phyloP scores from a whole-genome alignment of 2,113 vertebrate genomes.

The Mystacornis crossleyi region DNA sequence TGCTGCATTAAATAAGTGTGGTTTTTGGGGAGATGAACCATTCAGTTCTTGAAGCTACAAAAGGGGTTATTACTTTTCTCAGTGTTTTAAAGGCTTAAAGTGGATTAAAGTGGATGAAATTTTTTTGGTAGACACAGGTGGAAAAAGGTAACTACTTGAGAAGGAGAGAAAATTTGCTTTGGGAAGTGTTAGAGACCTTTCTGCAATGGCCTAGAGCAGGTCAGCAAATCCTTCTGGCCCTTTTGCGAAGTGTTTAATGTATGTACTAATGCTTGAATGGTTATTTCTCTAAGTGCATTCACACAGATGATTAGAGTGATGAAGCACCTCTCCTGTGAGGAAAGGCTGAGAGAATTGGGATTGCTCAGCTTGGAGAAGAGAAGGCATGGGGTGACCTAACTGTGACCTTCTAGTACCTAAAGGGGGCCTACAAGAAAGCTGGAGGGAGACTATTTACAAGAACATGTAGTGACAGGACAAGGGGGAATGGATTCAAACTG shows the following conservation, averaged over 20 bases:
- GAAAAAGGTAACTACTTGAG: background rate
- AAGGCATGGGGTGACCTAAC: background rate
- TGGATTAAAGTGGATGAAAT: background rate
- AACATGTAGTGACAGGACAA: background rate
- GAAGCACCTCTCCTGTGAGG: background rate
- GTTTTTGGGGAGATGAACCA: accelerated
- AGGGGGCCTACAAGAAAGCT: background rate
- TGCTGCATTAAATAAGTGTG: background rate
- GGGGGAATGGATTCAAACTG: background rate
- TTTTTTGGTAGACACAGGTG: background rate
- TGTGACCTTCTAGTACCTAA: background rate
- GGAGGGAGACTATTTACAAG: background rate
- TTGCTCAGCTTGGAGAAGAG: background rate
- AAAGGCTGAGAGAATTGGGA: background rate
- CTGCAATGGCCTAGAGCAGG: accelerated
- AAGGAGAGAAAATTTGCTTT: background rate
- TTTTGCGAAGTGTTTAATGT: background rate
- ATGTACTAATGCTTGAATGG: background rate
- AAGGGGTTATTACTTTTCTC: background rate
- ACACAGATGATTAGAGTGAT: background rate
- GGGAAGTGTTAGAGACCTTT: background rate
- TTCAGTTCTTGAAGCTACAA: background rate
- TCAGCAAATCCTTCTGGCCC: background rate
- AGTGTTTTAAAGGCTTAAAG: background rate
- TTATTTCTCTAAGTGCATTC: background rate